These are phyloP conservation scores for Phyllotis vaccarum DNA, from an alignment of 2,797 vertebrate genomes.

Conservation along the genomic window DNA sequence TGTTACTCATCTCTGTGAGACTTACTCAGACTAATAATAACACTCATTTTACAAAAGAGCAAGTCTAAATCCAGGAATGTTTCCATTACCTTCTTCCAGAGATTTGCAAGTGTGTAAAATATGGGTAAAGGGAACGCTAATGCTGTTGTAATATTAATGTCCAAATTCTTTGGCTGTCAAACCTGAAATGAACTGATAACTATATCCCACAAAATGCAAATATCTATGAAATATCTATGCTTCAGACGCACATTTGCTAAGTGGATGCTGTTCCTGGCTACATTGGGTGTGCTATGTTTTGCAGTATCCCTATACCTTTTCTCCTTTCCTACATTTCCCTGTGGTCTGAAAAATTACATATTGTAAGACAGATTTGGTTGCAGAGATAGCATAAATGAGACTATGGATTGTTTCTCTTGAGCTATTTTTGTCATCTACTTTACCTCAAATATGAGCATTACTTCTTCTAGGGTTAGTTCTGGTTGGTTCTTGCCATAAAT, in stretches of 20 bases:
- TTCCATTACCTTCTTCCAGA: not conserved
- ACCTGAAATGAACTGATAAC: constrained; percentile 3
- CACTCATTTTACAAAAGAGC: not conserved
- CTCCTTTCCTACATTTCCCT: not conserved
- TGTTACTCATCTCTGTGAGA: not conserved
- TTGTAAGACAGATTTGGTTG: not conserved
- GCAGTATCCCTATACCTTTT: not conserved
- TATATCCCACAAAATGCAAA: not conserved
- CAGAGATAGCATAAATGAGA: not conserved
- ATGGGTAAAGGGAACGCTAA: not conserved
- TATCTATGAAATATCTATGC: not conserved
- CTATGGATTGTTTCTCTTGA: not conserved
- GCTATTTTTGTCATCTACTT: not conserved
- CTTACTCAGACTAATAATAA: not conserved
- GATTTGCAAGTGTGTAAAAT: not conserved
- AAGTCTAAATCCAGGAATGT: not conserved
- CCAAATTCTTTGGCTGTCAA: not conserved
- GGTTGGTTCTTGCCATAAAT: not conserved
- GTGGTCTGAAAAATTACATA: not conserved
- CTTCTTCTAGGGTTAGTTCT: constrained; percentile 25
- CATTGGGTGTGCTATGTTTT: not conserved
- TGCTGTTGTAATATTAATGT: not conserved
- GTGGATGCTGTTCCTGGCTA: not conserved
- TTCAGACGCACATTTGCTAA: constrained; percentile 4
- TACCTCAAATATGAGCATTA: not conserved